Evolutionary conservation across 2,888 invertebrate species (phyloP).

Genomic region (Polydrusus cervinus): DNA sequence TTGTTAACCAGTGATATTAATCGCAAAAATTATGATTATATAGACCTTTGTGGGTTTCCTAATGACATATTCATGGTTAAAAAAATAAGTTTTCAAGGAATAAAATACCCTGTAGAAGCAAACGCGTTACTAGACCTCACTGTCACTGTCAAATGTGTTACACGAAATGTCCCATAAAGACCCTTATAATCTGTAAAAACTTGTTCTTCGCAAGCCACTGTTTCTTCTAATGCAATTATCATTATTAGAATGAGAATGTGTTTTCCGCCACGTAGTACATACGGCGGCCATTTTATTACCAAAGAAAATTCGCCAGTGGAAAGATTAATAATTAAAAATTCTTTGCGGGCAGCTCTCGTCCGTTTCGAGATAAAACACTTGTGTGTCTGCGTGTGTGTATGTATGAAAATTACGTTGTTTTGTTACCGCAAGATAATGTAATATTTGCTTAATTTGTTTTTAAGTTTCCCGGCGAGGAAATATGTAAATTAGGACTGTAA

Average conservation of each 20-base stretch:
- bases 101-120: too few species aligned
- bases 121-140: too few species aligned
- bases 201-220: constrained; percentile 23
- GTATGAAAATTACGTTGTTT: constrained; percentile 49
- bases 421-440: constrained; percentile 50
- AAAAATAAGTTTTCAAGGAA: too few species aligned
- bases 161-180: too few species aligned
- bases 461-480: constrained; percentile 46
- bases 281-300: constrained; percentile 55
- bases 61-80: too few species aligned
- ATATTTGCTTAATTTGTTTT: constrained; percentile 52
- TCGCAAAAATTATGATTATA: too few species aligned
- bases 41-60: too few species aligned
- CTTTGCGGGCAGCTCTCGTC: constrained; percentile 54
- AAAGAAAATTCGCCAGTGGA: constrained; percentile 55
- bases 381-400: constrained; percentile 32
- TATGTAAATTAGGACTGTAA: constrained; percentile 44
- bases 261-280: constrained; percentile 47
- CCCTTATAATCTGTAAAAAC: too few species aligned
- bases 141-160: too few species aligned
- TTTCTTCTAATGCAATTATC: constrained; percentile 39
- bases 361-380: constrained; percentile 48
- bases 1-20: too few species aligned
- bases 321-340: constrained; percentile 59
- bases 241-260: constrained; percentile 49